Evolutionary conservation across 2,797 vertebrate genomes (phyloP), one percentile per base, ranked within the genome.

Genomic region (Gastrophryne carolinensis): DNA sequence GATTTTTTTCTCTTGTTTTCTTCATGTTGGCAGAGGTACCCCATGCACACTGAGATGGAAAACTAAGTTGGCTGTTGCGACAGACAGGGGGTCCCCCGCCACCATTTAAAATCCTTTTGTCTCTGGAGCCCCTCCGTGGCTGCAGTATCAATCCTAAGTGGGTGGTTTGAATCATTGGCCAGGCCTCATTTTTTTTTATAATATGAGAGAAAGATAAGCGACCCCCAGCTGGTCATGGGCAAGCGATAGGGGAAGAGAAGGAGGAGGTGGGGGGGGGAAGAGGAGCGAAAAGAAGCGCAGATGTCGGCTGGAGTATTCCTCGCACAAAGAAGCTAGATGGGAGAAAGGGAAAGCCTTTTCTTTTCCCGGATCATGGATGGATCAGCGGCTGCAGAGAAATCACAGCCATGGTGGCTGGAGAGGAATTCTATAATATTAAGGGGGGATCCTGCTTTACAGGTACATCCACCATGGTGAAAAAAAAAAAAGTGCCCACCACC

Each of bases 81-180:
- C 8, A n/a, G 15, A 21, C 34, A 10, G n/a, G 3, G 32, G 21
- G 21, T 8, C 29, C 21, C 9, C 13, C 3, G 7, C 13, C 47
- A 24, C 17, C 19, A 35, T 21, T 35, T 15, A 2, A n/a, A 8
- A 44, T 15, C 29, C 29, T 44, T 58, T 74, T 75, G 56, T 62
- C 10, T 29, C 66, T 26, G 8, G 11, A 30, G 54, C 24, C 50
- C 72, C 81, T 81, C 73, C 74, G 0, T 5, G 79, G 75, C 52
- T 76, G 78, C 70, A 76, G 39, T 68, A 35, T 75, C 73, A 81
- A 76, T 73, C 74, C 0, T 19, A 80, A 81, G 84, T 11, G 54
- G 67, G 79, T 37, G 73, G 30, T 39, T 71, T 57, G 26, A 81
- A 85, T 81, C 68, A 52, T 19, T 5, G 17, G 0, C 9, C 10